Evolutionary conservation across 1,140 invertebrate genomes (phyloP), one percentile per base, ranked within the genome.

Genomic region (Eumeta japonica): DNA sequence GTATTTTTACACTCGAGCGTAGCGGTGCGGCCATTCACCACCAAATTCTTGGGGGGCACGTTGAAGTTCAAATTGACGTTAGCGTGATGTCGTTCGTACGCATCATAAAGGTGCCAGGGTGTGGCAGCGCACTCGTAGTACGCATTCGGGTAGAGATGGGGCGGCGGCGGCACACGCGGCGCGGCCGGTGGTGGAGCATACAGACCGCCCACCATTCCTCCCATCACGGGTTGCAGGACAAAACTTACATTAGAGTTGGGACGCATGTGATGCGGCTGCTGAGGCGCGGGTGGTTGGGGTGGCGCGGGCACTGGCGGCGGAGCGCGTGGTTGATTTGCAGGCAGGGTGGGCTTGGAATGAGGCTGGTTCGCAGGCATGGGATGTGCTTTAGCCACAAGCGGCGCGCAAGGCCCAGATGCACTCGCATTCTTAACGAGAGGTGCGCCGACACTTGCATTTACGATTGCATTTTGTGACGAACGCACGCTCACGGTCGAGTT

Each of bases 201-300:
- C 35, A 64, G 33, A 1, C 44, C 52, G 10, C 47, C 46, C 58
- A 65, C 47, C n/a, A 71, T 52, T 1, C 63, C 65, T 37, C 46
- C 45, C 58, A 67, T 49, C n/a, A 71, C 53, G 1, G 65, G 66
- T 37, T 57, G 55, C 15, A 74, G 48, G n/a, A 76, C 58, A 54
- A 67, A 71, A 72, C 73, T 74, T 66, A 76, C 72, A 55, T 73
- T 73, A 28, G 64, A 59, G 43, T 60, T 63, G 35, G 56, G 58
- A 2, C 54, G 38, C 11, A 43, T 28, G 13, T 41, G 45, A 31
- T 40, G 39, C 28, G 39, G 39, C 24, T 27, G 16, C 41, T 41
- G 13, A 35, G 44, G 39, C 7, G n/a, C 17, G 11, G 31, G 15
- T 31, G 36, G 29, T 39, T n/a, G 28, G 14, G 45, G 43, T 9